Evolutionary conservation across 2,113 vertebrate species (phyloP), one percentile per base, ranked within the genome.

Genomic region (Eulemur macaco): DNA sequence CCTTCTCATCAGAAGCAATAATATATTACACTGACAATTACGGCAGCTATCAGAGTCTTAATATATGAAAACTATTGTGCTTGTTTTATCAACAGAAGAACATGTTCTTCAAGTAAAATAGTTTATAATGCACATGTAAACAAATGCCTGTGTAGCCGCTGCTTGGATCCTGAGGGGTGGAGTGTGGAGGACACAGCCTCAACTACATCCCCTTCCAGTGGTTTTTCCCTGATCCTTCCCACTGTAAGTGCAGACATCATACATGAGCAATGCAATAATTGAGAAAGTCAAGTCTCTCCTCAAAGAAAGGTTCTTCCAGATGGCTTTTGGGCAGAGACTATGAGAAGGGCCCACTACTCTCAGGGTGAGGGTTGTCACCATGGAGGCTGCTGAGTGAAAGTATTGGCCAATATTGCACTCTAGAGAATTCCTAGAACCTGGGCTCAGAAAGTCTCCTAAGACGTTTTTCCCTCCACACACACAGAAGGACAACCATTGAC

Each of bases 51-150:
- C n/a, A 1, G 1, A 82, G 68, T 85, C 31, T 68, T 25, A 85
- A 39, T 31, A 31, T 73, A 85, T 25, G 58, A 94, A 58, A 81
- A 20, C 42, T 34, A 76, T 17, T 54, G 31, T 83, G 54, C 50
- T 87, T 94, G 20, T 45, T 76, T 93, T 85, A 63, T 76, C 47
- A 82, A 58, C 4, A 90, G 20, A 6, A 39, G n/a, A 88, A 45
- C 18, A 45, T 1, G 39, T 82, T 77, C 37, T 85, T 94, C n/a
- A 56, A 66, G 50, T 37, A 37, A 89, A 82, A 68, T 34, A n/a
- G 31, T 66, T 96, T 96, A 42, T 39, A 84, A 77, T 7, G 21
- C 20, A 56, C 63, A n/a, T 31, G 8, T 15, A 69, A n/a, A 39
- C 9, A 29, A 60, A 37, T n/a, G n/a, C 4, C 31, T 5, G 21